Evolutionary conservation across 2,113 vertebrate genomes (phyloP).

Genomic region (Salvator merianae): DNA sequence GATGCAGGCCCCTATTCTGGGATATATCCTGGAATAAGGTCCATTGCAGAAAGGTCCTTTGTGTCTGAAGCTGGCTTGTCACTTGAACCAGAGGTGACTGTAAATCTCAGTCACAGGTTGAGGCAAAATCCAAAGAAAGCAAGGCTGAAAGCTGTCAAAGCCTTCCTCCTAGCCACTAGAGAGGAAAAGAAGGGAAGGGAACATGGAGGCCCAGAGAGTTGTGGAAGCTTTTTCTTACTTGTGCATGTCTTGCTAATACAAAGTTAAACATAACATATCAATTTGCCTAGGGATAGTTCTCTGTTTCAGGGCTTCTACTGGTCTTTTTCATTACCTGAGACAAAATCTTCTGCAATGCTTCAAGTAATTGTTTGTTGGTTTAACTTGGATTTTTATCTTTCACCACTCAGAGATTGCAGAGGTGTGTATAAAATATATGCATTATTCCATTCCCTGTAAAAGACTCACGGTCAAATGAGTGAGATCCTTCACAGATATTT

Average conservation of each 20-base stretch:
- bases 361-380: neutral
- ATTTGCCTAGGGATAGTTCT: neutral
- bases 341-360: neutral
- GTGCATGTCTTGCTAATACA: neutral
- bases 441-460: neutral
- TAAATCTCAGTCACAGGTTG: neutral
- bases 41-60: neutral
- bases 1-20: too few relatives aligned
- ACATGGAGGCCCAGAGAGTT: neutral
- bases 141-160: neutral
- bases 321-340: neutral
- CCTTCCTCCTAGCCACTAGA: too few relatives aligned
- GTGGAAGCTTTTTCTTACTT: too few relatives aligned
- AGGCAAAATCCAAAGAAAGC: neutral
- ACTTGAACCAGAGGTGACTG: neutral
- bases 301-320: neutral
- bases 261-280: neutral
- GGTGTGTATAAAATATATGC: neutral
- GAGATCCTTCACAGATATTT: neutral
- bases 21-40: too few relatives aligned
- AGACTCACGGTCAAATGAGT: neutral
- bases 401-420: neutral
- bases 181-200: neutral
- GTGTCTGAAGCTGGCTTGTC: neutral
- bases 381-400: neutral